A percentile compares a stretch with the other conserved stretches of the same genome.
Evolutionary conservation across 1,140 invertebrate genomes (phyloP).

Genomic region (Hyposmocoma kahamanoa): DNA sequence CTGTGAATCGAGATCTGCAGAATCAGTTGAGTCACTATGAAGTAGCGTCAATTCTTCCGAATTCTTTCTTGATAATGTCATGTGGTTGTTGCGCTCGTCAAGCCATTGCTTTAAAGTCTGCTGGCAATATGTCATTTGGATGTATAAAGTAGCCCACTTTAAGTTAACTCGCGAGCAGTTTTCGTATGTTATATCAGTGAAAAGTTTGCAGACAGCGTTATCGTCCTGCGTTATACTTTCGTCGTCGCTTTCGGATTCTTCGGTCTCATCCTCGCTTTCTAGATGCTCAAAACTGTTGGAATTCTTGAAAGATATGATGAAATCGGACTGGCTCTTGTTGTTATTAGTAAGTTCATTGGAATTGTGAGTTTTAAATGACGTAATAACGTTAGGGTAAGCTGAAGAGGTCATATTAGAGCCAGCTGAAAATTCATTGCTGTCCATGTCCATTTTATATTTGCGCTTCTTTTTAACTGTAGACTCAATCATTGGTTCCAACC

Average conservation of each 20-base stretch:
- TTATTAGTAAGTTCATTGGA: slow-evolving; percentile 51
- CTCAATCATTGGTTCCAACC: slow-evolving; percentile 80
- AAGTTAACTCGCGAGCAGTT: slow-evolving; percentile 65
- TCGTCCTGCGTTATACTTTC: slow-evolving; percentile 25
- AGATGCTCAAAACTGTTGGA: slow-evolving; percentile 43
- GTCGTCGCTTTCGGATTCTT: slow-evolving; percentile 40
- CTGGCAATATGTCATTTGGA: slow-evolving; percentile 88
- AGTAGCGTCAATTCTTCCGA: slow-evolving; percentile 47
- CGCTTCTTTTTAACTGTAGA: slow-evolving; percentile 49
- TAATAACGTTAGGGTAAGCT: slow-evolving; percentile 49
- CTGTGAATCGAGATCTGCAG: slow-evolving; percentile 27
- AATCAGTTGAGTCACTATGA: slow-evolving; percentile 43
- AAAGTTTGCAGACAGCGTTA: slow-evolving; percentile 48
- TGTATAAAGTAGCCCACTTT: slow-evolving; percentile 81
- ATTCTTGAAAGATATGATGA: slow-evolving; percentile 53
- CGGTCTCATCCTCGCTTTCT: slow-evolving; percentile 27
- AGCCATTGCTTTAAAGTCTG: slow-evolving; percentile 84
- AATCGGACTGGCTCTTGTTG: slow-evolving; percentile 51
- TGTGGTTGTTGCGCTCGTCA: slow-evolving; percentile 73
- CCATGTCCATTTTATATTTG: slow-evolving; percentile 49
- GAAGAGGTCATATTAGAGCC: slow-evolving; percentile 38
- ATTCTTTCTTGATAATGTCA: slow-evolving; percentile 36
- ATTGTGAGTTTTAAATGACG: slow-evolving; percentile 63
- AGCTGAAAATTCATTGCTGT: slow-evolving; percentile 45
- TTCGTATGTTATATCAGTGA: slow-evolving; percentile 39